Base-by-base conservation (phyloP, 1,140 invertebrate species). In the Eupeodes corollae region DNA sequence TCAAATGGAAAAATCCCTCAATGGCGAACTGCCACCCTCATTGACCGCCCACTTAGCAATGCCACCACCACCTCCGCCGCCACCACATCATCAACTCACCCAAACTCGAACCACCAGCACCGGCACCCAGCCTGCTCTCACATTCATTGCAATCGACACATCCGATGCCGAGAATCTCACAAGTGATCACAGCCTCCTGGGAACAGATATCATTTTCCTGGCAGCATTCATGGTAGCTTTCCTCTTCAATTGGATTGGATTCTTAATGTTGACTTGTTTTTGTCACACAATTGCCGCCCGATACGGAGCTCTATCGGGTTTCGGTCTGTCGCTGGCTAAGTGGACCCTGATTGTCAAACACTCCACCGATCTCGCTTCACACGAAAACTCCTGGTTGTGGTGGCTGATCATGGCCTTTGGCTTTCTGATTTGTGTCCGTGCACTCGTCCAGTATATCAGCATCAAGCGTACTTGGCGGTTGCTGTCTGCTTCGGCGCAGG, bases 161-260 rank as follows among this genome's bases (percentile, higher is more conserved):
- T 74, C 79, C 16, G 78, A 82, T 51, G 73, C 76, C 34, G 76
- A 79, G 34, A 83, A 83, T 53, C 72, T 76, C n/a, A 80, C 85
- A 63, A 73, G 74, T 34, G 84, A 88, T 60, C 86, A 81, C 61
- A 78, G 77, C 57, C 70, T 87, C 45, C 77, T 91, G 11, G 88
- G 88, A 38, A 91, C 86, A 34, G 88, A 91, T 68, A 83, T 88
- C 52, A 88, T 89, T 80, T 91, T 91, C 65, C 79, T 88, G 51
- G 85, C 84, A 47, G 85, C 86, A 30, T 91, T 91, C 70, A 79
- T 89, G 62, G 84, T 89, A 64, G 83, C 86, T 52, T 90, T 91
- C 67, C 73, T 91, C 21, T 94, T 95, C 72, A 94, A 94, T 70
- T 95, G 91, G 91, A 88, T 95, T 63, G 91, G 91, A 42, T 92